Evolutionary conservation across 2,888 invertebrate species (phyloP).

Genomic region (Lithophane socia): DNA sequence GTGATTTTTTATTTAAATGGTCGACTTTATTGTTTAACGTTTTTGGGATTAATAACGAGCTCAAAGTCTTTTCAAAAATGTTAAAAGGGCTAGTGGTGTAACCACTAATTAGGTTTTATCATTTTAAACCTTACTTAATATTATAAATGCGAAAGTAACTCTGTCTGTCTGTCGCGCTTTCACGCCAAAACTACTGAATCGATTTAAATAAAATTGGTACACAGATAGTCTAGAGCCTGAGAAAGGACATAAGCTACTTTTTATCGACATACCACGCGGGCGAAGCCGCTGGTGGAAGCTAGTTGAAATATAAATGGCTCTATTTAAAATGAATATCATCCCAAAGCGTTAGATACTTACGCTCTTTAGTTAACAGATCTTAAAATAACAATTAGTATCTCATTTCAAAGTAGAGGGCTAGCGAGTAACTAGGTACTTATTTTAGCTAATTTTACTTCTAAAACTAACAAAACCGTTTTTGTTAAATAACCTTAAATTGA

Average conservation of each 20-base stretch:
- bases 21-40: too few species aligned
- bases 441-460: neutral
- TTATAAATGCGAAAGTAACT: too few species aligned
- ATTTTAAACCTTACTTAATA: too few species aligned
- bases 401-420: neutral
- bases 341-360: neutral
- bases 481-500: neutral
- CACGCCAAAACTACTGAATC: too few species aligned
- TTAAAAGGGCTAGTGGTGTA: neutral
- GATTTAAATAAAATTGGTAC: too few species aligned
- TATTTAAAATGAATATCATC: neutral
- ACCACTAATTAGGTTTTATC: neutral
- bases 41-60: neutral
- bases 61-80: neutral
- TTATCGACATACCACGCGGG: too few species aligned
- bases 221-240: too few species aligned
- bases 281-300: too few species aligned
- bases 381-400: conserved; percentile 6
- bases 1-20: too few species aligned
- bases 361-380: neutral
- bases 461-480: neutral
- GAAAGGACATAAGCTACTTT: too few species aligned
- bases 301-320: neutral
- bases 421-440: neutral
- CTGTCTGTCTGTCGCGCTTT: too few species aligned